phyloP scores from a whole-genome alignment of 53 echinoderm and acorn worm species.

The Crossaster papposus region DNA sequence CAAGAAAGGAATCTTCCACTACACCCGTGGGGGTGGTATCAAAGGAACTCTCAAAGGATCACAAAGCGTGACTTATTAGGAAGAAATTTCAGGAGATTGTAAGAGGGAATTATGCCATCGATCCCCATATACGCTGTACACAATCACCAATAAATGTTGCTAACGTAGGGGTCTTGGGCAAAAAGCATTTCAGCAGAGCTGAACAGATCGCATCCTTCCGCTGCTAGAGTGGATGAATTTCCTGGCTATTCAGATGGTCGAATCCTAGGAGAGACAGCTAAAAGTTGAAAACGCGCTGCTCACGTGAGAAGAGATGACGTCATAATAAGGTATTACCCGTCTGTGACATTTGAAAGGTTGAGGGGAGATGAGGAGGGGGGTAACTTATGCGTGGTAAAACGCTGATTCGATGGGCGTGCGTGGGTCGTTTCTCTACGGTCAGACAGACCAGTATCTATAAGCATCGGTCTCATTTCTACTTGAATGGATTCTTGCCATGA shows the following conservation, averaged over 20 bases:
- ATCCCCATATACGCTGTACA: neutral
- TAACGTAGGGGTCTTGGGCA: slow-evolving; percentile 29
- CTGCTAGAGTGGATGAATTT: slow-evolving; percentile 47
- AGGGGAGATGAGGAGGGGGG: neutral
- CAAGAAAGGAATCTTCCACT: slow-evolving; percentile 16
- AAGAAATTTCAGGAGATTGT: slow-evolving; percentile 23
- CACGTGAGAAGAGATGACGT: slow-evolving; percentile 13
- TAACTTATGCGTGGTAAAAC: slow-evolving; percentile 9
- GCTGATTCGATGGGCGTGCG: neutral
- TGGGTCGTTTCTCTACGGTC: too few species aligned
- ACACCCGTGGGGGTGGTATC: neutral
- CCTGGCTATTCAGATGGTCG: slow-evolving; percentile 41
- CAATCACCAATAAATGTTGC: slow-evolving; percentile 38
- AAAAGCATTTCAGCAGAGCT: slow-evolving; percentile 47
- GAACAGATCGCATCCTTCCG: slow-evolving; percentile 58
- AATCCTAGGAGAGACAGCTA: slow-evolving; percentile 42
- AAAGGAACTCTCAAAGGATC: slow-evolving; percentile 14
- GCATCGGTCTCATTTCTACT: slow-evolving; percentile 10
- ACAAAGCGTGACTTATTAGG: slow-evolving; percentile 45
- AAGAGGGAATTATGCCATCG: slow-evolving; percentile 15
- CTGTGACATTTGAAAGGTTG: neutral
- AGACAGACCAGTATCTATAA: neutral
- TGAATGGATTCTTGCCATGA: neutral
- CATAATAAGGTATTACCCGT: slow-evolving; percentile 38
- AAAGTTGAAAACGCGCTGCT: slow-evolving; percentile 7